Evolutionary conservation across 2,797 vertebrate species (phyloP).

Genomic region (Coracias cyanogaster): DNA sequence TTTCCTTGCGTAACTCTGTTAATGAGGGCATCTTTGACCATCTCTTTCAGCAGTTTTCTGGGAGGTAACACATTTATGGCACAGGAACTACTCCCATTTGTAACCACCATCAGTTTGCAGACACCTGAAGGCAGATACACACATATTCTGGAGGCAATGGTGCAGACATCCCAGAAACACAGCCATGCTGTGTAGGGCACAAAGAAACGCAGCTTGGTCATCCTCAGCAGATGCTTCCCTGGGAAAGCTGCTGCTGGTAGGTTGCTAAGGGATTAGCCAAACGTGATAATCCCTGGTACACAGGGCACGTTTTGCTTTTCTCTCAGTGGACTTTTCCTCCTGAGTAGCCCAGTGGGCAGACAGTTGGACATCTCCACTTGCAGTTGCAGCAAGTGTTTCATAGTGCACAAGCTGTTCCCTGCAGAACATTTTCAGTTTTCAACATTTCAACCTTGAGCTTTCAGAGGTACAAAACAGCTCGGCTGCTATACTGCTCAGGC

Average conservation of each 20-base stretch:
- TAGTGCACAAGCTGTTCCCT: background rate
- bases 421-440: background rate
- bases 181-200: rapidly evolving
- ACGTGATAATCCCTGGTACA: background rate
- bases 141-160: background rate
- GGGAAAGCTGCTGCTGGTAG: background rate
- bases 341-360: background rate
- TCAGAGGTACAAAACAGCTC: background rate
- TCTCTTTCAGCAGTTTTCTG: background rate
- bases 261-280: background rate
- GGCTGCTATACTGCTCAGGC: background rate
- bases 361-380: background rate
- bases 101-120: background rate
- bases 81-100: background rate
- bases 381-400: background rate
- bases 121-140: background rate
- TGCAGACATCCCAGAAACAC: background rate
- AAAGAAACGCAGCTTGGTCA: background rate
- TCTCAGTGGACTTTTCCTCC: background rate
- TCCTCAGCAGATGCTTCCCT: background rate
- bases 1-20: background rate
- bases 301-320: background rate
- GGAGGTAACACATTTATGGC: background rate
- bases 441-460: background rate
- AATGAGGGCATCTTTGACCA: background rate